Evolutionary conservation across 2,113 vertebrate genomes (phyloP).

Genomic region (Oreotrochilus melanogaster): DNA sequence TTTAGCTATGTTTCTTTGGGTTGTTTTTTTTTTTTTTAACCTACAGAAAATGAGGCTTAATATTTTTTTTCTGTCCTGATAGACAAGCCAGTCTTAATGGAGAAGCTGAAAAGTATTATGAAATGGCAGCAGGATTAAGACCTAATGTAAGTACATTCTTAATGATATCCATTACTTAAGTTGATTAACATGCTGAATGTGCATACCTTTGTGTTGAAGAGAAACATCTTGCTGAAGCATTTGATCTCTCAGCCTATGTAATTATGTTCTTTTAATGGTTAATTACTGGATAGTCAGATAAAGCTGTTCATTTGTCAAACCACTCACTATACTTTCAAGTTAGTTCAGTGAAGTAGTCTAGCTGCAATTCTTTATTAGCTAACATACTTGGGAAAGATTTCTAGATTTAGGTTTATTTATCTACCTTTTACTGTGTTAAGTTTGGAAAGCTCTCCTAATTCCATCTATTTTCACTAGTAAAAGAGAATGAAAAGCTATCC

Average conservation of each 20-base stretch:
- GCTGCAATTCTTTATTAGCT: neutral
- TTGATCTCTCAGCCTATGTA: neutral
- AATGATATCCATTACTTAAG: conserved; percentile 26
- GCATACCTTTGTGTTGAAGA: neutral
- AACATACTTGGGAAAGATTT: neutral
- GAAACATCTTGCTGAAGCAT: neutral
- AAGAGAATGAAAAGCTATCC: neutral
- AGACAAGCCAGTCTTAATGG: conserved; percentile 98
- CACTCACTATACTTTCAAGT: neutral
- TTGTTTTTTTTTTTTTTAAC: neutral
- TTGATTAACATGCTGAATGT: neutral
- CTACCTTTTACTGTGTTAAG: neutral
- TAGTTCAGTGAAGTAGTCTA: neutral
- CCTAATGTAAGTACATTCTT: conserved; percentile 90
- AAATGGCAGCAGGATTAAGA: conserved; percentile 91
- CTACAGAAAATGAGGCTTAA: neutral
- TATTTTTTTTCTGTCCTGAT: neutral
- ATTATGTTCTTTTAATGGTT: neutral
- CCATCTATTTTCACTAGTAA: neutral
- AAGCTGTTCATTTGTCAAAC: neutral
- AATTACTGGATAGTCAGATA: neutral
- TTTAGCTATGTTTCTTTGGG: neutral
- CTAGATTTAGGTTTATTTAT: neutral
- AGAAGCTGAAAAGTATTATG: conserved; percentile 94
- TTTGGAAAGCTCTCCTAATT: neutral